Percentiles rank a stretch among this genome's conserved stretches.
phyloP scores from a whole-genome alignment of 30 jellyfish, hydroid and myxozoan genomes.

The Aurelia sp. region DNA sequence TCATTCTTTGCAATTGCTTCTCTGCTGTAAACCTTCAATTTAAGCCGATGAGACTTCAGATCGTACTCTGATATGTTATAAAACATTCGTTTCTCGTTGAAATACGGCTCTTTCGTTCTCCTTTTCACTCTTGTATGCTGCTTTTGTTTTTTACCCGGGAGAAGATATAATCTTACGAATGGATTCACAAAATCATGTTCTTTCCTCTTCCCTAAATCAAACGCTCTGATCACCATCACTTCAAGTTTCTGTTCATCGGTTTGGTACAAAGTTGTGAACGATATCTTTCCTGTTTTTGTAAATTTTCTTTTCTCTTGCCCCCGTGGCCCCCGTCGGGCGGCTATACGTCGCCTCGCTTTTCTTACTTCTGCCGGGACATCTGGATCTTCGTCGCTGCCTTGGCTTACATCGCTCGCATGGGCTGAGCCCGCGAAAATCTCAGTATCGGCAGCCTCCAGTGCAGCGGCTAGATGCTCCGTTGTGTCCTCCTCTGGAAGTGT shows the following conservation, averaged over 20 bases:
- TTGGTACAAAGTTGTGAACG: conserved; percentile 61
- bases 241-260: conserved; percentile 44
- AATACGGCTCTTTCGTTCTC: conserved; percentile 81
- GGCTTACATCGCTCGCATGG: neutral
- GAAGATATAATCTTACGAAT: conserved; percentile 77
- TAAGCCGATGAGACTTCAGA: conserved; percentile 62
- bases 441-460: conserved; percentile 40
- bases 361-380: neutral
- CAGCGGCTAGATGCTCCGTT: conserved; percentile 36
- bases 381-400: conserved; percentile 9
- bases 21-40: conserved; percentile 77
- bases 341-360: conserved; percentile 27
- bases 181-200: conserved; percentile 72
- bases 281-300: conserved; percentile 77
- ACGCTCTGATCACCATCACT: conserved; percentile 63
- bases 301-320: conserved; percentile 12
- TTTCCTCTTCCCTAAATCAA: conserved; percentile 65
- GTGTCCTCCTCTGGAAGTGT: neutral
- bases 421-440: neutral
- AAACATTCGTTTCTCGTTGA: conserved; percentile 73
- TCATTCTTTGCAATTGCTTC: conserved; percentile 67
- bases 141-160: conserved; percentile 92
- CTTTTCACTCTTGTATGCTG: conserved; percentile 86
- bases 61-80: conserved; percentile 59
- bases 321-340: conserved; percentile 28